phyloP scores from a whole-genome alignment of 2,888 invertebrate species.

The Hydroisotoma schaefferi region DNA sequence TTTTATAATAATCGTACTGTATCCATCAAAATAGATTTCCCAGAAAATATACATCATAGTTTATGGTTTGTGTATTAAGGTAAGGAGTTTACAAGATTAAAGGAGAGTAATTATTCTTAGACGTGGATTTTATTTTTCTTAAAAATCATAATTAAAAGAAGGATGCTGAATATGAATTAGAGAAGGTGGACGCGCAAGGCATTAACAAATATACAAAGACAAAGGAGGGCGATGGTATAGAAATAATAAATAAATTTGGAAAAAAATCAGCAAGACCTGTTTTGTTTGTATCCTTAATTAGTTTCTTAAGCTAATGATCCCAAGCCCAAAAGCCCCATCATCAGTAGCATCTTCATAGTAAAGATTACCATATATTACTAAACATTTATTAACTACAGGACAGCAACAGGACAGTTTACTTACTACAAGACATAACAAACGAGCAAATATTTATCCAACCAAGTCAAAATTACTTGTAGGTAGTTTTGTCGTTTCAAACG shows the following conservation, averaged over 20 bases:
- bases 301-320: neutral
- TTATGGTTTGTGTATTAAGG: neutral
- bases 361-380: neutral
- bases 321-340: conserved; percentile 7
- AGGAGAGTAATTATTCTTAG: too few species aligned
- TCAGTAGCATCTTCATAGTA: too few species aligned
- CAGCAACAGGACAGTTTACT: too few species aligned
- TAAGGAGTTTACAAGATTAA: neutral
- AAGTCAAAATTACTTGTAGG: too few species aligned
- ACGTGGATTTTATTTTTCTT: neutral
- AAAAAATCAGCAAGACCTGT: conserved; percentile 4
- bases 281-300: neutral
- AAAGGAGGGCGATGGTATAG: too few species aligned
- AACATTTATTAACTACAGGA: neutral
- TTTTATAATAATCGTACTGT: conserved; percentile 2
- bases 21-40: conserved; percentile 17
- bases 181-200: too few species aligned
- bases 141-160: neutral
- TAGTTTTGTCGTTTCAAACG: too few species aligned
- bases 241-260: conserved; percentile 10
- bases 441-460: too few species aligned
- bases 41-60: conserved; percentile 15
- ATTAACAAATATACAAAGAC: too few species aligned
- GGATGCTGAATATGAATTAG: too few species aligned
- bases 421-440: too few species aligned